Evolutionary conservation across 2,888 invertebrate species (phyloP), one percentile per base, ranked within the genome.

Genomic region (Caenorhabditis sp.): DNA sequence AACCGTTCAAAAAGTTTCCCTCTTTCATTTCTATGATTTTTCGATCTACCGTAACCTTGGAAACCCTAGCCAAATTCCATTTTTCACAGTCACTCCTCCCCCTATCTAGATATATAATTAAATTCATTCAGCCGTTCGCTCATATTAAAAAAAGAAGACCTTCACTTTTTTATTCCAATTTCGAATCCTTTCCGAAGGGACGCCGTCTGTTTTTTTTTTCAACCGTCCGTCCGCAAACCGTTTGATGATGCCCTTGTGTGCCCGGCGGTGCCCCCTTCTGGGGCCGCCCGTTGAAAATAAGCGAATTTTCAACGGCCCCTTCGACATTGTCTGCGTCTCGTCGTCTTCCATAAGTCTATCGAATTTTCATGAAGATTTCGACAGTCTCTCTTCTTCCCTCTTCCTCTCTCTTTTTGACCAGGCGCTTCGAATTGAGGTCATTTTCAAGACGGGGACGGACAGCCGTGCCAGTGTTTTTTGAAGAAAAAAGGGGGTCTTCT

Each of bases 181-280:
- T 54, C 51, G n/a, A 47, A 24, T 64, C 47, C 8, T n/a, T n/a
- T 16, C 54, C 14, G 14, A 54, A 22, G 54, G 54, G 54, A 54
- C 54, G 26, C 54, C 22, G 14, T 54, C 54, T 49, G 31, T 64
- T 54, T 49, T 63, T 49, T 63, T 63, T 47, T 59, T 59, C 59
- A 41, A 47, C 19, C 58, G 58, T 41, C 41, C 75, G 38, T 38
- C 47, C 68, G 41, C 41, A 77, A 77, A 77, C 77, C 77, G 69
- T 77, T 77, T 77, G 66, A 64, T 66, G 64, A 66, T 75, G 77
- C 77, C 77, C 77, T 77, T 77, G 77, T 77, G 77, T 77, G 77
- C 77, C 77, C 70, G 77, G 77, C 47, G 66, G 75, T 68, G 58
- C 66, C 66, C 58, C 66, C 28, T 16, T 16, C n/a, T n/a, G n/a